These are phyloP conservation scores for Diloba caeruleocephala DNA, from an alignment of 2,888 invertebrate genomes.

Conservation along the genomic window DNA sequence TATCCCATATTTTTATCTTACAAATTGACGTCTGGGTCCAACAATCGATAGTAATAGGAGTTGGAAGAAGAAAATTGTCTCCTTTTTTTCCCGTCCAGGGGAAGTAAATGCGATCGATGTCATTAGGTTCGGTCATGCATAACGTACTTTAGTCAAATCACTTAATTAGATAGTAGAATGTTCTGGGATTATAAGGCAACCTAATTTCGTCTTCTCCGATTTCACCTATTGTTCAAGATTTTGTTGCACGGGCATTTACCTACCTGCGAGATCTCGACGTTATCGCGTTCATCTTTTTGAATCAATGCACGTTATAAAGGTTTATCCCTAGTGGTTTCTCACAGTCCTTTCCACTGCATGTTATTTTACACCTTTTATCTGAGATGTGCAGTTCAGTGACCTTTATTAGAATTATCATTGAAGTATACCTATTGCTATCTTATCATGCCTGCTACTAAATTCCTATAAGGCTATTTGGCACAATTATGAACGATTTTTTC, in stretches of 20 bases:
- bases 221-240: constrained; percentile 84
- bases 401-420: constrained; percentile 67
- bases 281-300: constrained; percentile 69
- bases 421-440: constrained; percentile 56
- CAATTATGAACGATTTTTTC: constrained; percentile 39
- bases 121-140: constrained; percentile 81
- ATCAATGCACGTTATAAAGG: constrained; percentile 70
- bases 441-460: constrained; percentile 48
- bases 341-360: constrained; percentile 27
- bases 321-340: constrained; percentile 62
- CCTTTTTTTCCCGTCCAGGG: constrained; percentile 62
- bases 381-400: constrained; percentile 64
- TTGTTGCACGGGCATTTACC: constrained; percentile 65
- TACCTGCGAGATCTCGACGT: constrained; percentile 66
- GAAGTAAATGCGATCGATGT: constrained; percentile 81
- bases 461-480: constrained; percentile 49
- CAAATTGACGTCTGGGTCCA: constrained; percentile 30
- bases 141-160: constrained; percentile 69
- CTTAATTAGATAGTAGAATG: constrained; percentile 65
- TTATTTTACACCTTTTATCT: constrained; percentile 44
- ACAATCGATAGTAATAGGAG: constrained; percentile 49
- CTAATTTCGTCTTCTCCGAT: constrained; percentile 68
- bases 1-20: constrained; percentile 40
- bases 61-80: constrained; percentile 59
- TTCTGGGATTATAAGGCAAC: constrained; percentile 66